Conservation (phyloP, 2,113 vertebrate genomes). For the Merops nubicus region DNA sequence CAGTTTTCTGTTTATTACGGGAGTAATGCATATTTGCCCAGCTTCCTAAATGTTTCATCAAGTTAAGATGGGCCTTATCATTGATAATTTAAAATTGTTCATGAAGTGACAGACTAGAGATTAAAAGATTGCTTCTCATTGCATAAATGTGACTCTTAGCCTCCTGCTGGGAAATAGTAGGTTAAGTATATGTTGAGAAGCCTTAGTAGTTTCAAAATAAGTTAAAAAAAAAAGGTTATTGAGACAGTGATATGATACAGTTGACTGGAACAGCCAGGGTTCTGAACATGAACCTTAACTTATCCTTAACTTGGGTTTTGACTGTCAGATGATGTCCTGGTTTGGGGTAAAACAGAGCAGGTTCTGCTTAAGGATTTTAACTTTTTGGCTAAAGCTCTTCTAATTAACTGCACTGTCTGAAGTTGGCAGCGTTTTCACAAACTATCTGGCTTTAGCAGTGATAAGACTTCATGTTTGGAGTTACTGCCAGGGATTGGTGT, state of each 20-base stretch:
- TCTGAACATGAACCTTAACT: background rate
- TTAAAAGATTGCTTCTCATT: background rate
- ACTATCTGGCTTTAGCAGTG: too few species aligned
- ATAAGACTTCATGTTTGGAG: too few species aligned
- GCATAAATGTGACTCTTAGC: background rate
- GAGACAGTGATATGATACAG: fast-evolving
- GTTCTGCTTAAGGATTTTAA: too few species aligned
- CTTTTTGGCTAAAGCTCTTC: too few species aligned
- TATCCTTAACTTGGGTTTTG: background rate
- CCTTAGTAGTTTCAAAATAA: background rate
- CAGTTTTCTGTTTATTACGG: background rate
- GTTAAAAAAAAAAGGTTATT: background rate
- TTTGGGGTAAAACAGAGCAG: too few species aligned
- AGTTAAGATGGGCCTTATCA: background rate
- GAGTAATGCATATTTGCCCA: background rate
- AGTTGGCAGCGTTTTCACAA: too few species aligned
- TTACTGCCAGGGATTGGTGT: too few species aligned
- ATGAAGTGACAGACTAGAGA: background rate
- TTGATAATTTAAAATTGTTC: background rate
- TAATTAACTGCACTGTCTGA: too few species aligned
- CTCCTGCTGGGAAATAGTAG: background rate
- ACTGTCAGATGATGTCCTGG: too few species aligned
- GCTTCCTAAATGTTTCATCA: background rate
- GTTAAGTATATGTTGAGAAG: background rate
- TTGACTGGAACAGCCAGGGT: background rate